Base-by-base conservation (phyloP, 2,888 invertebrate genomes). In the Priapulus caudatus region DNA sequence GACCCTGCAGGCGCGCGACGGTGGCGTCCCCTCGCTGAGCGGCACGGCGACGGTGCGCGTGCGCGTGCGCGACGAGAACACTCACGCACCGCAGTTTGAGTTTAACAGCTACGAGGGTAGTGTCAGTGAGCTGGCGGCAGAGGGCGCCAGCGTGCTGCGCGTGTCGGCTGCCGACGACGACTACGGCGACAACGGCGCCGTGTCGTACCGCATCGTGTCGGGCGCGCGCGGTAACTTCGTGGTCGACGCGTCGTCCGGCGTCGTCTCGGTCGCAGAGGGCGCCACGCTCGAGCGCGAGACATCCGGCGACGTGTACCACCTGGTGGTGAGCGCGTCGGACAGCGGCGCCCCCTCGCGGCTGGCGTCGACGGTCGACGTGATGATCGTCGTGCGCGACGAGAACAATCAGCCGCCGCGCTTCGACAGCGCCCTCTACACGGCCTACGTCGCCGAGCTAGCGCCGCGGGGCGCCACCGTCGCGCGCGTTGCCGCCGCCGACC, bases 141-240 rank as follows among this genome's bases (percentile, higher is more conserved):
- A 77, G 1, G 84, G 84, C 1, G 78, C 79, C 15, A 79, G 80
- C 67, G 81, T 87, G 0, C 79, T 83, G 0, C 78, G 74, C 46
- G 81, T 86, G 0, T 10, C 33, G n/a, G 69, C 78, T 19, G 87
- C 87, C 0, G 81, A 80, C 53, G 86, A 86, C 70, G 84, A 84
- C 0, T 86, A 86, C 68, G 86, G 85, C 0, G 72, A 82, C 15
- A 83, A 85, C 65, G 77, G 78, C 58, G 69, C 81, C 5, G 48
- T 59, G 10, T 51, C 33, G 4, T 86, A 84, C 64, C 78, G 81
- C 57, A 81, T 86, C 52, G 80, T 82, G 20, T 75, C 77, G 3
- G 85, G 84, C 1, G 81, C 83, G 1, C 82, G 79, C 60, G 86
- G 86, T 60, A 84, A 85, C 62, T 86, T 86, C 64, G 75, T 80